Conservation (phyloP, 23 tunicate species). For the Botrylloides violaceus region DNA sequence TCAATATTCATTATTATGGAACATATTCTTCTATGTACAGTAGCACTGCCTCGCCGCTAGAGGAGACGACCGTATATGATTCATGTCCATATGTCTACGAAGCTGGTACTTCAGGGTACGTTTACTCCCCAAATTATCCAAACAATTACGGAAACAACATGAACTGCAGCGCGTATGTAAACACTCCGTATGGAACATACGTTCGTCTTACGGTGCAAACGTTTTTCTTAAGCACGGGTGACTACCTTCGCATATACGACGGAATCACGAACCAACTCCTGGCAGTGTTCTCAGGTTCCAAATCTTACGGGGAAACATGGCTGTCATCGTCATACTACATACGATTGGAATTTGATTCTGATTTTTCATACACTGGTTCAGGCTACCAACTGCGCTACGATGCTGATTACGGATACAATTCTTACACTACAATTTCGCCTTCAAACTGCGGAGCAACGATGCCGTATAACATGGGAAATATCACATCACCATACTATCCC, state of each 20-base stretch:
- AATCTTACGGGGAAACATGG: not conserved
- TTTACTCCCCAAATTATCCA: conserved; percentile 9
- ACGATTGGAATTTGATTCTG: not conserved
- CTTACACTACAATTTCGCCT: not conserved
- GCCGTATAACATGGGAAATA: conserved; percentile 2
- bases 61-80: not conserved
- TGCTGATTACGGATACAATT: not conserved
- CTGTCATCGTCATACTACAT: not conserved
- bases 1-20: not conserved
- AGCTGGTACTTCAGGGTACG: not conserved
- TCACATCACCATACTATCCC: conserved; percentile 5
- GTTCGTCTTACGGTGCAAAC: not conserved
- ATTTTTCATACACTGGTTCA: not conserved
- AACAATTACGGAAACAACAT: not conserved
- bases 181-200: not conserved
- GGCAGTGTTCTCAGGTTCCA: not conserved
- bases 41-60: not conserved
- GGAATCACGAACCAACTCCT: not conserved
- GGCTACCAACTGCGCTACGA: not conserved
- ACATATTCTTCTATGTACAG: not conserved
- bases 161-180: not conserved
- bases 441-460: not conserved
- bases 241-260: not conserved
- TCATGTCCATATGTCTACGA: not conserved
- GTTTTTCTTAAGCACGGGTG: not conserved